Conservation (phyloP, 2,888 invertebrate genomes). For the Molorchus minor region DNA sequence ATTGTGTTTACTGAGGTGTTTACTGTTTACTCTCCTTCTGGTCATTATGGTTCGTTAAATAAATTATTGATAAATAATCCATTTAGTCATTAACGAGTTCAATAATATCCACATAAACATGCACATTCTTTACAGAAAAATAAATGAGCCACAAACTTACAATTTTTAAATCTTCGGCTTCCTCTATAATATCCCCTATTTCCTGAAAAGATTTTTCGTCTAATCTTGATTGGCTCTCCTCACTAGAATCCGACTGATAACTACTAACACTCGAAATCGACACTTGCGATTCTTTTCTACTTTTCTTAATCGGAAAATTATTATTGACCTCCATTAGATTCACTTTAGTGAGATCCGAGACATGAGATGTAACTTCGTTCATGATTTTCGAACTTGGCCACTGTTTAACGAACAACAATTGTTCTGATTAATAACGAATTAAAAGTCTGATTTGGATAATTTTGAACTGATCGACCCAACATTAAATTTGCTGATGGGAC, state of each 20-base stretch:
- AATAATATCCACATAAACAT: neutral
- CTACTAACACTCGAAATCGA: conserved; percentile 52
- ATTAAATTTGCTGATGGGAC: conserved; percentile 4
- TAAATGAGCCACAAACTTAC: conserved; percentile 26
- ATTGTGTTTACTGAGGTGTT: too few relatives aligned
- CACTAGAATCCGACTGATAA: conserved; percentile 50
- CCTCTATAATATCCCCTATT: conserved; percentile 32
- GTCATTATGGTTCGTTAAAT: too few relatives aligned
- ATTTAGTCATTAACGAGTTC: too few relatives aligned
- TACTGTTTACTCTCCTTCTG: too few relatives aligned
- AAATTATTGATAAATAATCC: too few relatives aligned
- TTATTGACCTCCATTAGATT: conserved; percentile 14
- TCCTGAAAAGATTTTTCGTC: conserved; percentile 33
- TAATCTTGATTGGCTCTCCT: conserved; percentile 37
- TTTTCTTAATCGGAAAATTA: conserved; percentile 8
- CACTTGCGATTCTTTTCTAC: conserved; percentile 40
- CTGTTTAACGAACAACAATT: neutral
- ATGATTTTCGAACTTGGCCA: conserved; percentile 3
- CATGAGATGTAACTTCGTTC: conserved; percentile 7
- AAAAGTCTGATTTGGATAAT: too few relatives aligned
- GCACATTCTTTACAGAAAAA: neutral
- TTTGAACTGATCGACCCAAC: neutral
- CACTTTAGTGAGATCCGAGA: neutral
- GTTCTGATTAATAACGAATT: conserved; percentile 1
- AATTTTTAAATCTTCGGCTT: conserved; percentile 33